Base-by-base conservation (phyloP, 2,113 vertebrate genomes). In the Silurus meridionalis region DNA sequence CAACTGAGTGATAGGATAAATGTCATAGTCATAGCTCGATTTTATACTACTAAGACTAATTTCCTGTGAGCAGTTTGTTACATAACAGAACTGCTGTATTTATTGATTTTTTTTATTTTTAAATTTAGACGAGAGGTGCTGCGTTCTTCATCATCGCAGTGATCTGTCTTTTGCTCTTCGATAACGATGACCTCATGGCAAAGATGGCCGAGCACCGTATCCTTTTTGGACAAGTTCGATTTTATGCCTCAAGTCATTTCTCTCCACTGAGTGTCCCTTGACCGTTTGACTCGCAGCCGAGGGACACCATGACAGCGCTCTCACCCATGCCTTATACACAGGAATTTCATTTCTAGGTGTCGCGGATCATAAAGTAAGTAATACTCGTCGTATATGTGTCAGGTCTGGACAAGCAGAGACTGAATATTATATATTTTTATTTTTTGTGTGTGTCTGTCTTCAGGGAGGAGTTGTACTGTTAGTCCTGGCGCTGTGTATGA, bases 141-240 rank as follows among this genome's bases (percentile, higher is more conserved):
- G 97, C 94, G 15, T 96, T 99, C 91, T 99, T 99, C 94, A 97
- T 99, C 92, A 96, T 99, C 87, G 97, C 97, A 89, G 96, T 99
- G 53, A 95, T 99, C 90, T 99, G 97, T 91, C 95, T 99, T 50
- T 93, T 99, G 1, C 96, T 99, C 90, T 99, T 99, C 55, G 98
- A 99, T 93, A 99, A 99, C 86, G 98, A 99, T 69, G 97, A 99
- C 87, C 97, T 99, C 86, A 99, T 99, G 98, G 97, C 97, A 74
- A 99, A 99, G 93, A 98, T 99, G 96, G 97, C 97, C 23, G 98
- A 99, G 90, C 97, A 99, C 92, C 97, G 98, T 99, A 99, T 99
- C 97, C 97, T 99, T 97, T 17, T 15, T 52, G 50, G 19, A 23
- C n/a, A 14, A 10, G 67, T 63, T 37, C 4, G 50, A 21, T 78